Evolutionary conservation across 2,888 invertebrate species (phyloP), one percentile per base, ranked within the genome.

Genomic region (Drosophila mimica): DNA sequence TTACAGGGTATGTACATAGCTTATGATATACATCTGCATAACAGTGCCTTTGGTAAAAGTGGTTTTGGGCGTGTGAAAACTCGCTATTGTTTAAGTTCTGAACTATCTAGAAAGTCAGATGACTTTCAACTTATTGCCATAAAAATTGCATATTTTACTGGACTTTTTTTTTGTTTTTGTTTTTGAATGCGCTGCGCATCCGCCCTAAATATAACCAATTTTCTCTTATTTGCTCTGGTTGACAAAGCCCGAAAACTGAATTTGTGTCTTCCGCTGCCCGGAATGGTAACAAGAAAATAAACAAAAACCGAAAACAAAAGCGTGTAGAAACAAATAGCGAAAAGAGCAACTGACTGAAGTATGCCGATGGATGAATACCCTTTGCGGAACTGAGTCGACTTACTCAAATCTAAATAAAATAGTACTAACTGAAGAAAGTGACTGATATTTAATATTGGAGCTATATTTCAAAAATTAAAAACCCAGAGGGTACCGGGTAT

Each of bases 211-310:
- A 46, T 46, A 71, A 54, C 11, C 17, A 71, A 72, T 70, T 54
- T 69, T 65, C 43, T 57, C 62, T 74, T 59, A 63, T 64, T 65
- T 70, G 54, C 57, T 52, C 65, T 73, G 58, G 63, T 67, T 68
- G 67, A 74, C 74, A 72, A 72, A 57, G 69, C 61, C 43, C 46
- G 40, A 74, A 65, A 80, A 74, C 66, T 67, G 75, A 82, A 82
- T 74, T 76, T 83, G 76, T 82, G 78, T 76, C 76, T 83, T 87
- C 87, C 84, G 84, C 80, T 78, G 52, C 38, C 56, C 67, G 49
- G 63, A 51, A 65, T 68, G 54, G 38, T 71, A 76, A 61, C 67
- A 58, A 36, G 65, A 25, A 25, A 46, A 46, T 46, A 46, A 46
- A 46, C 46, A 46, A 46, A 15, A 25, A 15, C 25, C 36, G 34